Percentiles rank a stretch among this genome's conserved stretches.
These are phyloP conservation scores for Brachypteracias leptosomus DNA, from an alignment of 2,113 vertebrate species.

Conservation along the genomic window DNA sequence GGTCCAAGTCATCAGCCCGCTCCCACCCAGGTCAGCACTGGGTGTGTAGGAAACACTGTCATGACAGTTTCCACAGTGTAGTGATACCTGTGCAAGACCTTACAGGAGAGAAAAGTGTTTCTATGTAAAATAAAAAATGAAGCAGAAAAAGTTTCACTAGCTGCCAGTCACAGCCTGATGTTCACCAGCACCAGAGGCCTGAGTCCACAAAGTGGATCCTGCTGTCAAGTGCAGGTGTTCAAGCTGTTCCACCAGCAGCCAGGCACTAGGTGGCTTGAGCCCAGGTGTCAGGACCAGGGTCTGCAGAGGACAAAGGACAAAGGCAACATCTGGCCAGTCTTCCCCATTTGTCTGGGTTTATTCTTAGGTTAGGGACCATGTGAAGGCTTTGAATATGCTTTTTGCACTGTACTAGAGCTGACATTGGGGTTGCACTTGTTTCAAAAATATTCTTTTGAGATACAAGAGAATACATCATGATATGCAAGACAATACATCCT, in stretches of 20 bases:
- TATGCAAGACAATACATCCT: neutral
- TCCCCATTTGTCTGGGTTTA: fast-evolving
- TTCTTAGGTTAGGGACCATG: neutral
- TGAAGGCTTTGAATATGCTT: neutral
- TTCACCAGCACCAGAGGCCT: neutral
- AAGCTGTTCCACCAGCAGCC: neutral
- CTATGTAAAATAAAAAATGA: neutral
- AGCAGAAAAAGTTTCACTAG: neutral
- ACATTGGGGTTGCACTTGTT: neutral
- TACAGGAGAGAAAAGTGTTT: neutral
- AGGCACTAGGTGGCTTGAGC: neutral
- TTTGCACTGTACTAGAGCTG: neutral
- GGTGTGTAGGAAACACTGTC: neutral
- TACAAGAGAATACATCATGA: neutral
- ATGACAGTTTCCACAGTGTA: neutral
- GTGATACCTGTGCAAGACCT: fast-evolving
- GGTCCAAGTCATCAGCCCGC: neutral
- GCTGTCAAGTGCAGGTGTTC: neutral
- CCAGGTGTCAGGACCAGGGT: neutral
- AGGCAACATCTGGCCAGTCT: neutral
- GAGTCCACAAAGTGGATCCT: fast-evolving
- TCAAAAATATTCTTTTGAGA: neutral
- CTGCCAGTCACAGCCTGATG: neutral
- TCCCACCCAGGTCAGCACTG: neutral
- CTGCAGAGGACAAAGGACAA: neutral